Conservation (phyloP, 2,113 vertebrate genomes). For the Poeciliopsis turrubarensis region DNA sequence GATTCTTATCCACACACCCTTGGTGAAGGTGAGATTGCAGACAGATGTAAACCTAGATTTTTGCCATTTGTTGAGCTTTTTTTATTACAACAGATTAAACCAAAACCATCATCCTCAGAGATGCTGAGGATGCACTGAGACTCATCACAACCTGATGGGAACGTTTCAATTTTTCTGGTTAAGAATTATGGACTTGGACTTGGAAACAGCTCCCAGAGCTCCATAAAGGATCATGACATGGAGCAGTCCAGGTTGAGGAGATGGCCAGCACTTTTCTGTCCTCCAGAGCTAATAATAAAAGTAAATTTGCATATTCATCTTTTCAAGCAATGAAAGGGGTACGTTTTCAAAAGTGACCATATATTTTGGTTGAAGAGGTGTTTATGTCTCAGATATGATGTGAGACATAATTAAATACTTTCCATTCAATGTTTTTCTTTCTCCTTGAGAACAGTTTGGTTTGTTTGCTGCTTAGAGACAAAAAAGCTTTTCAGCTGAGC, state of each 20-base stretch:
- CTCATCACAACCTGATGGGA: background rate
- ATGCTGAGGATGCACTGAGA: too few species aligned
- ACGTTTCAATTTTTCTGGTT: background rate
- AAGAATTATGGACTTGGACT: background rate
- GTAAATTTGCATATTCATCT: background rate
- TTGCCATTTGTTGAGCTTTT: too few species aligned
- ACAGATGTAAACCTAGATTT: too few species aligned
- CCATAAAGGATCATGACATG: background rate
- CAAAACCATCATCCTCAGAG: too few species aligned
- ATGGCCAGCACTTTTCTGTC: background rate
- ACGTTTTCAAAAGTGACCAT: background rate
- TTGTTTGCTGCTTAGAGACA: constrained; percentile 35
- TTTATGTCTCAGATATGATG: background rate
- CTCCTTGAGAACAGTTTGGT: constrained; percentile 19
- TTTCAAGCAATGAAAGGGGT: background rate
- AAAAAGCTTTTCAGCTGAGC: constrained; percentile 17
- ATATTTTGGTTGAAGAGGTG: background rate
- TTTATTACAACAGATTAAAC: too few species aligned
- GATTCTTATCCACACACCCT: too few species aligned
- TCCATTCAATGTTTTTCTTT: constrained; percentile 19
- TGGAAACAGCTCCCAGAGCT: background rate
- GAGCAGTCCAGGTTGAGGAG: background rate
- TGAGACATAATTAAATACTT: constrained; percentile 8
- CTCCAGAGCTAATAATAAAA: background rate
- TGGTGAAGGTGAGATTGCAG: too few species aligned